These are phyloP conservation scores for Elgonia sp. DNA, from an alignment of 2,888 invertebrate genomes.

Conservation along the genomic window DNA sequence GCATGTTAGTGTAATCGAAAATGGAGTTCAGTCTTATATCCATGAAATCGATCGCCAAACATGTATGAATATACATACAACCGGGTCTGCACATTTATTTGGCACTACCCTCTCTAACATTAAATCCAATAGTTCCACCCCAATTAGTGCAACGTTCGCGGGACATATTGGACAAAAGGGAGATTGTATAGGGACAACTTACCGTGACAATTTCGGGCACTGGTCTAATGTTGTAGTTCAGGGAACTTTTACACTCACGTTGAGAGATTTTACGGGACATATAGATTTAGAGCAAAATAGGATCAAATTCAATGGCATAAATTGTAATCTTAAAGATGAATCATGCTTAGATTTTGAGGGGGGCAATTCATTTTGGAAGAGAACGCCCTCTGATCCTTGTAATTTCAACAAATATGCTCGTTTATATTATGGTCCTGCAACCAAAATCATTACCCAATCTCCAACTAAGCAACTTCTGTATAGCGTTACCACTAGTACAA, in stretches of 20 bases:
- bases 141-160: too few relatives aligned
- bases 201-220: too few relatives aligned
- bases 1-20: neutral
- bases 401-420: neutral
- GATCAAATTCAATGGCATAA: neutral
- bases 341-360: constrained; percentile 24
- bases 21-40: constrained; percentile 1
- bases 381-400: neutral
- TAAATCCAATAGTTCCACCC: too few relatives aligned
- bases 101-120: too few relatives aligned
- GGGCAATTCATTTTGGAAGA: constrained; percentile 14
- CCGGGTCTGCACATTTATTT: too few relatives aligned
- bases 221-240: too few relatives aligned
- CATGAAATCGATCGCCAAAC: constrained; percentile 1
- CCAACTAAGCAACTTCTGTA: neutral
- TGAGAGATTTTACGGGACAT: constrained; percentile 23
- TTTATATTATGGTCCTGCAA: neutral
- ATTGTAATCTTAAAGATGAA: neutral
- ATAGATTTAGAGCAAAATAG: neutral
- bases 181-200: too few relatives aligned
- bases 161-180: too few relatives aligned
- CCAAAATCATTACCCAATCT: neutral
- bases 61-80: neutral
- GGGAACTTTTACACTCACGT: neutral
- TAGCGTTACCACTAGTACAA: neutral